Base-by-base conservation (phyloP, 2,888 invertebrate species). In the Lepidochrysops patricia region DNA sequence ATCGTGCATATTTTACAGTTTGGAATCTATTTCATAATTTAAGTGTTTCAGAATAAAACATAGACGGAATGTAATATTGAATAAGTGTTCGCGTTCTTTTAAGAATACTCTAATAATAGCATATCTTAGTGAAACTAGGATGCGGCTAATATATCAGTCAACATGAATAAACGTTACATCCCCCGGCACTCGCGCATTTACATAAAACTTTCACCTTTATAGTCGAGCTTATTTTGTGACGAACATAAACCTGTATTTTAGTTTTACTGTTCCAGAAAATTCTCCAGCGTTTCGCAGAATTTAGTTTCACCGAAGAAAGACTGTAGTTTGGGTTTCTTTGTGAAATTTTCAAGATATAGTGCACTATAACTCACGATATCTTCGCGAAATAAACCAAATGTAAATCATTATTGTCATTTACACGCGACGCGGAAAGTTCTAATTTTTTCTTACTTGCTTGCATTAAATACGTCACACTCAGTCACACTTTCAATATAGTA, bases 161-260 rank as follows among this genome's bases (percentile, higher is more conserved):
- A 54, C 27, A 29, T 9, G 29, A 54, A 29, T 27, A 54, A 54
- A 54, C 52, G 29, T 29, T 9, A 54, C 29, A 15, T 27, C 52
- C 29, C 29, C 29, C 4, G 52, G 15, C 7, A 29, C 15, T 13
- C 15, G 26, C 19, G 13, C 52, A 43, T 54, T 54, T 54, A 54
- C 52, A 54, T 54, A 54, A 54, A 54, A 54, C 52, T 54, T 54
- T 54, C 52, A 54, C 29, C 54, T 54, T 54, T 54, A 54, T 54
- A 54, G 32, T 32, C 29, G 23, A 32, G 54, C 54, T 54, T 54
- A 54, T 54, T 54, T 54, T 54, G 29, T 54, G 54, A 32, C 29
- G 54, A 54, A 54, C 54, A 12, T 54, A 54, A 54, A 54, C 32
- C 54, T 29, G 54, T 54, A 54, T 29, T 32, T 54, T 32, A 54